These are phyloP conservation scores for Coenonympha glycerion DNA, from an alignment of 2,888 invertebrate species.

Conservation along the genomic window DNA sequence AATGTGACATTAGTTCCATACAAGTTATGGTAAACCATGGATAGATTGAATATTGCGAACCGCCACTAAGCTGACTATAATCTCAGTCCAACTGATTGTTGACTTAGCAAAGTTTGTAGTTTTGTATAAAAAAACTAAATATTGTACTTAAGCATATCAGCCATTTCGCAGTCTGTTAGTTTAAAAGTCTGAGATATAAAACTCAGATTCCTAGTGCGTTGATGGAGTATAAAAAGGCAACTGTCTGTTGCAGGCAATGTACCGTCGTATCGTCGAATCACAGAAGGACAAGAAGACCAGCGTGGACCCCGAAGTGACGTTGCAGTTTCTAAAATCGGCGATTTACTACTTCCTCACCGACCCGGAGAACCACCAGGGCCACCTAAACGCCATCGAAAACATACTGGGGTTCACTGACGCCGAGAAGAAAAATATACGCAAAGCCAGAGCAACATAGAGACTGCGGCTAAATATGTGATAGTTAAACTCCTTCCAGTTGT, in stretches of 20 bases:
- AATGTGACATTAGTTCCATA: too few species aligned
- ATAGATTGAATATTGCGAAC: too few species aligned
- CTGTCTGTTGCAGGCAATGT: slow-evolving; percentile 83
- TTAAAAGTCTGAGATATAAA: too few species aligned
- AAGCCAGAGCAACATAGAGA: slow-evolving; percentile 74
- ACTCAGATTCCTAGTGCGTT: too few species aligned
- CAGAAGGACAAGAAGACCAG: slow-evolving; percentile 81
- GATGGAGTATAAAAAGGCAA: neutral
- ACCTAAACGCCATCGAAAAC: slow-evolving; percentile 92
- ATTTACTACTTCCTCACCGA: slow-evolving; percentile 94
- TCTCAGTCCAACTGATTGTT: too few species aligned
- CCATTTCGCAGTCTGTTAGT: too few species aligned
- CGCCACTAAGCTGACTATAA: too few species aligned
- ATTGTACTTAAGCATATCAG: too few species aligned
- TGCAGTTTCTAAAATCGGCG: slow-evolving; percentile 94
- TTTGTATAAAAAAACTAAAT: too few species aligned
- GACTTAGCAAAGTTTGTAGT: too few species aligned
- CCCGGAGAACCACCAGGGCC: slow-evolving; percentile 90
- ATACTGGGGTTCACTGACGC: slow-evolving; percentile 90
- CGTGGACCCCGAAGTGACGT: slow-evolving; percentile 92
- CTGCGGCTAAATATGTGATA: slow-evolving; percentile 38
- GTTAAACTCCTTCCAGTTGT: too few species aligned
- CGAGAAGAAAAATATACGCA: slow-evolving; percentile 87
- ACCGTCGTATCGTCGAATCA: slow-evolving; percentile 86
- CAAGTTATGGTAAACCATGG: too few species aligned